Evolutionary conservation across 2,113 vertebrate genomes (phyloP), one percentile per base, ranked within the genome.

Genomic region (Philantomba maxwellii): DNA sequence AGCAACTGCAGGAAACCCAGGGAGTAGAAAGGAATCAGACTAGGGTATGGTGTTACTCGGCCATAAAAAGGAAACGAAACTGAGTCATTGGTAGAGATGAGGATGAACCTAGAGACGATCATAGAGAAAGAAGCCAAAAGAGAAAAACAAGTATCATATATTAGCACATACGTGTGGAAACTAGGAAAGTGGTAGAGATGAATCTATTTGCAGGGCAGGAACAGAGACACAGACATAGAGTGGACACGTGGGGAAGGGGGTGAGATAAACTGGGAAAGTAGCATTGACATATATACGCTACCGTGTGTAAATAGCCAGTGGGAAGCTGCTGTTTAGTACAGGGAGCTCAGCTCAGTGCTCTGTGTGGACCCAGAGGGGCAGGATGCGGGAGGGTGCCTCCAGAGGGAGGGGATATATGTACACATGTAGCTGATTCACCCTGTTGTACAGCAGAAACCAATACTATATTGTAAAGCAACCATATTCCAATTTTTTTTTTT

Each of bases 281-380:
- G 23, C 23, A 2, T 7, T 75, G 39, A 25, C 39, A 75, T 26
- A 26, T 33, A 43, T 2, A 26, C 0, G 13, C 23, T 75, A 43
- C 23, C 2, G 0, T 43, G 12, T 75, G 12, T 26, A 26, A 26
- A 75, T 3, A 75, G 39, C 1, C 0, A 75, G 12, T 1, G n/a
- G 66, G n/a, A 23, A 23, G 9, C 66, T 12, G n/a, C 10, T 23
- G 2, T 23, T 12, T 4, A 23, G 19, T 2, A 70, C 9, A 21
- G 10, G n/a, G 19, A 39, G 19, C 23, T 43, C 70, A 75, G 70
- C 39, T 43, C 39, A 43, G 6, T 7, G 70, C 23, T 43, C 70
- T 43, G 23, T 26, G 39, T 13, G 19, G 23, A 7, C 70, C 23
- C 9, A 7, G 70, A 75, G 39, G 21, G 23, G 23, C 4, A 11